Conservation (phyloP, 2,113 vertebrate genomes). For the Pangasianodon hypophthalmus region DNA sequence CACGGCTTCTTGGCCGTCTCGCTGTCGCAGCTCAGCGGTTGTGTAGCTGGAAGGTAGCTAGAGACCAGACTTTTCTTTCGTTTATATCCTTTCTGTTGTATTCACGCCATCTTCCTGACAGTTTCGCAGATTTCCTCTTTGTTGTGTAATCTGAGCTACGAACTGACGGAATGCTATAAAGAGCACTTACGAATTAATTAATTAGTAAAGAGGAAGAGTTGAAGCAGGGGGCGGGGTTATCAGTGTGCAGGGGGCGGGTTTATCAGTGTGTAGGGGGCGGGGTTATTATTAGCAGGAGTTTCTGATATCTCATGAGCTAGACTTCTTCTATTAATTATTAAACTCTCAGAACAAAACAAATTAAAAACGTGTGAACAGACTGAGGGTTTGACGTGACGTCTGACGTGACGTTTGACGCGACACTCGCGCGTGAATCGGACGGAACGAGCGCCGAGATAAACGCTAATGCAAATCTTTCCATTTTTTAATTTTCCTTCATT, state of each 20-base stretch:
- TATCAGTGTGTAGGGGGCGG: neutral
- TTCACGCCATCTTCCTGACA: too few relatives aligned
- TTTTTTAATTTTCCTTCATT: neutral
- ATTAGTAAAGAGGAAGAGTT: neutral
- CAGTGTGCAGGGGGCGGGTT: neutral
- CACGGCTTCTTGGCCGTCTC: too few relatives aligned
- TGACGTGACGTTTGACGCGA: neutral
- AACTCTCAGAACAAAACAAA: neutral
- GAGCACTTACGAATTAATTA: neutral
- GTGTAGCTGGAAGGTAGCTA: too few relatives aligned
- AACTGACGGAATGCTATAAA: too few relatives aligned
- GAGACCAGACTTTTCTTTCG: too few relatives aligned
- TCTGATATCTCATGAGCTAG: too few relatives aligned
- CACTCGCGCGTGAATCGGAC: neutral
- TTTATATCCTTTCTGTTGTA: too few relatives aligned
- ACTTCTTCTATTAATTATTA: neutral
- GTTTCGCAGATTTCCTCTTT: too few relatives aligned
- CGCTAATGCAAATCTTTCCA: too few relatives aligned
- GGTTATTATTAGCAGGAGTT: neutral
- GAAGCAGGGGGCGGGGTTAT: neutral
- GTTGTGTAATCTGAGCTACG: too few relatives aligned
- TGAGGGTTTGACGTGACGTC: neutral
- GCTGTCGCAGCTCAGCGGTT: neutral
- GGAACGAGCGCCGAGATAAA: too few relatives aligned
- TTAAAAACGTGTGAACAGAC: neutral